Base-by-base conservation (phyloP, 2,113 vertebrate genomes). In the Pelusios castaneus region DNA sequence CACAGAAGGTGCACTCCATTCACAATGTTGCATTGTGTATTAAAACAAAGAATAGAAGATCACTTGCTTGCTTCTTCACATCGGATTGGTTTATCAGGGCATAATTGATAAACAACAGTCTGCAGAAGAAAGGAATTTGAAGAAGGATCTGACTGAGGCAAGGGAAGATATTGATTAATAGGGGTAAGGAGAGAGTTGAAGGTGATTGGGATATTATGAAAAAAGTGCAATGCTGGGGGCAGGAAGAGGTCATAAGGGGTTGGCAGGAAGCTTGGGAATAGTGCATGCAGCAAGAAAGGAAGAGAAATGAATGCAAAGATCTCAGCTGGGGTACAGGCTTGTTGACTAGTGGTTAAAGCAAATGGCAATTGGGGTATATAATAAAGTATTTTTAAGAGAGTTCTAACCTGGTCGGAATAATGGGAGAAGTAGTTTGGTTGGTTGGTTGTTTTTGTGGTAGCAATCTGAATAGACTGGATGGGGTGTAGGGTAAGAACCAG, bases 1-100 rank as follows among this genome's bases (percentile, higher is more conserved):
- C 93, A 89, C 95, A 94, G 95, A 90, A 89, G 89, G 81, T 92
- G 45, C 77, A 1, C 58, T 67, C 49, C 43, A 90, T 49, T 54
- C 4, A 10, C 58, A 60, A 95, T 56, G 21, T 88, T 90, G 51
- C 92, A 93, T 49, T 85, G 47, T 5, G 2, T 80, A n/a, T 91
- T 89, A 79, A 13, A 55, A 54, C n/a, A 80, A 87, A 93, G 84
- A 41, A 38, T 29, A 93, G 89, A 38, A 86, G 76, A 38, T 75
- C 52, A 82, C 49, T 14, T 77, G 87, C 81, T 87, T 22, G 10
- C 67, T 22, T 83, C 90, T 92, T 90, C 84, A 13, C 73, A 90
- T 56, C 19, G 4, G 52, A 81, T 87, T 92, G 56, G 34, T 87
- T 91, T 85, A 88, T 85, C 6, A 5, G 60, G 79, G 29, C 76